Evolutionary conservation across 2,113 vertebrate species (phyloP).

Genomic region (Phalacrocorax brasilianus): DNA sequence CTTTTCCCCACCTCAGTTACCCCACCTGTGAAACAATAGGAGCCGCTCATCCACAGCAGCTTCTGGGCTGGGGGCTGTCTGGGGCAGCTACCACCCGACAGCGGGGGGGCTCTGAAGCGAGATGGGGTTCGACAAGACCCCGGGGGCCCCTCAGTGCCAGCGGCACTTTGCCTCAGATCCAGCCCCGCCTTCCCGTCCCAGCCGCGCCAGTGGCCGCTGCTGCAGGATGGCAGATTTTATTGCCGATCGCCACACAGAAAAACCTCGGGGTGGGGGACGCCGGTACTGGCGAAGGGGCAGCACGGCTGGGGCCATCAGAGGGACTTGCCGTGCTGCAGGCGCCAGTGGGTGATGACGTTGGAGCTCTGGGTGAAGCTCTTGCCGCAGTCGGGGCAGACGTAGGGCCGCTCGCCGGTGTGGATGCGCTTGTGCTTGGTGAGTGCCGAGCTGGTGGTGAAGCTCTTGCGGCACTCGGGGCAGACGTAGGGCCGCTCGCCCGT

Average conservation of each 20-base stretch:
- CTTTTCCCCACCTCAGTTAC: neutral
- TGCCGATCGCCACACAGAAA: neutral
- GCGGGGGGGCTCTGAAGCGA: neutral
- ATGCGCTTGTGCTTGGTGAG: neutral
- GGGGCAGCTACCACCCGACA: no score
- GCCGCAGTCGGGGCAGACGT: neutral
- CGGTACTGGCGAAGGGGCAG: fast-evolving
- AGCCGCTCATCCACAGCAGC: no score
- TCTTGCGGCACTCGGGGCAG: neutral
- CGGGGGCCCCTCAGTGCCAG: neutral
- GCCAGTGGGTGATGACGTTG: neutral
- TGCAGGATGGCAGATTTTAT: neutral
- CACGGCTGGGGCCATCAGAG: neutral
- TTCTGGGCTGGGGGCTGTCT: neutral
- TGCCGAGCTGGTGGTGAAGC: neutral
- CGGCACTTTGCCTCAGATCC: neutral
- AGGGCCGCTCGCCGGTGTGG: neutral
- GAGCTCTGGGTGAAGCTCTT: neutral
- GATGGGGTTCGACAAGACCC: neutral
- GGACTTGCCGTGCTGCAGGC: neutral
- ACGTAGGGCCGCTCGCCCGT: neutral
- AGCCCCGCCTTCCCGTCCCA: neutral
- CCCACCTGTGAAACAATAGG: neutral
- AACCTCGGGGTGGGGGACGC: no score
- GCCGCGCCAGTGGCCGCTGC: neutral